Evolutionary conservation across 2,888 invertebrate species (phyloP).

Genomic region (Syritta pipiens): DNA sequence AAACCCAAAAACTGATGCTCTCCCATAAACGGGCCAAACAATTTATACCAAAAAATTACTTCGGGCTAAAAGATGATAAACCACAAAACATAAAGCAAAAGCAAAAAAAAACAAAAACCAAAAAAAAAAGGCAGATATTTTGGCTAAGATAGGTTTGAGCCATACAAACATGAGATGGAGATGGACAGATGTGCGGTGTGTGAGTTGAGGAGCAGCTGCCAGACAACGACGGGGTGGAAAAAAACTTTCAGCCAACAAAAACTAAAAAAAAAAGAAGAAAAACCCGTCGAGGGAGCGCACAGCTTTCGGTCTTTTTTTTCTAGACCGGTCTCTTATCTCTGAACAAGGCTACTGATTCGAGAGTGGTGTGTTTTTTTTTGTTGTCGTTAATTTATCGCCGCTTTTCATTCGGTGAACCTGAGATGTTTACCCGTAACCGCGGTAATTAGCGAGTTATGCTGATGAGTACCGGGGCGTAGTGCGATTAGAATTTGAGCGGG

Average conservation of each 20-base stretch:
- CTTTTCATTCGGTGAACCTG: constrained; percentile 2
- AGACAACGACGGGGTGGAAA: neutral
- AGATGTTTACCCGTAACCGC: constrained; percentile 25
- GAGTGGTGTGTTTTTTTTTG: constrained; percentile 7
- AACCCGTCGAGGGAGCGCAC: constrained; percentile 3
- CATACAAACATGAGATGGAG: too few species aligned
- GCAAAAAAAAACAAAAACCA: neutral
- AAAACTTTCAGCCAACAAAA: too few species aligned
- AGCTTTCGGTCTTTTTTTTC: too few species aligned
- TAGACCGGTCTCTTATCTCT: constrained; percentile 27
- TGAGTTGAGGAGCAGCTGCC: too few species aligned
- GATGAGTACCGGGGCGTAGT: constrained; percentile 4
- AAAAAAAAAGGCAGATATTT: neutral
- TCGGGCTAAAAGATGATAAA: constrained; percentile 23
- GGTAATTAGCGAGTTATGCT: constrained; percentile 8
- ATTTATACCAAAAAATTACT: constrained; percentile 75
- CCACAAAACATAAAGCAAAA: constrained; percentile 4
- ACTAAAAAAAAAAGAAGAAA: neutral
- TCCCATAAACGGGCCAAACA: constrained; percentile 73
- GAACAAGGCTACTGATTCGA: constrained; percentile 11
- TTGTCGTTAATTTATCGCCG: neutral
- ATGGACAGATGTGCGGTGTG: too few species aligned
- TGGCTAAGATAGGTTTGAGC: neutral
- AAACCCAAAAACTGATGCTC: constrained; percentile 77
- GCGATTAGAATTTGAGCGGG: too few species aligned